These are phyloP conservation scores for Hemiscyllium ocellatum DNA, from an alignment of 2,113 vertebrate genomes.

Conservation along the genomic window DNA sequence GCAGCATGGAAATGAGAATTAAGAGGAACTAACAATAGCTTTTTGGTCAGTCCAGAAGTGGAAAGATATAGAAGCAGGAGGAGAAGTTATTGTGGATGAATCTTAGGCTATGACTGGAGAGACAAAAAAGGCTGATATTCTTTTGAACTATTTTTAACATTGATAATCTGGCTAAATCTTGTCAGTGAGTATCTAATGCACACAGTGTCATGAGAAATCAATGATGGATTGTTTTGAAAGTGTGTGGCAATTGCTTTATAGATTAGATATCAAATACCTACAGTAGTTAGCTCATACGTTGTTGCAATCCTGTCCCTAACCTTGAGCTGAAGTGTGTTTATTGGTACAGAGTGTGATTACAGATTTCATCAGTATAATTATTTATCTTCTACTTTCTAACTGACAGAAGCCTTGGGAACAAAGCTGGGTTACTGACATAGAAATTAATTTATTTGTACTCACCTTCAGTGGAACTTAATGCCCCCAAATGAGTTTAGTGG, in stretches of 20 bases:
- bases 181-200: background rate
- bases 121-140: background rate
- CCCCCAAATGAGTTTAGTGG: background rate
- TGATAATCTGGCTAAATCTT: background rate
- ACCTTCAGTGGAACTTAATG: background rate
- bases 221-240: background rate
- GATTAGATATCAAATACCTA: slow-evolving; percentile 18
- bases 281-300: background rate
- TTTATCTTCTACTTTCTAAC: slow-evolving; percentile 9
- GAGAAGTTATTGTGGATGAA: background rate
- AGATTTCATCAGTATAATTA: background rate
- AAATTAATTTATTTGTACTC: background rate
- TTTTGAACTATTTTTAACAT: background rate
- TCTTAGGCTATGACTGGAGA: background rate
- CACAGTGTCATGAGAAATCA: background rate
- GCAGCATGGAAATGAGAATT: background rate
- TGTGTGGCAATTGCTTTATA: slow-evolving; percentile 17
- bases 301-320: slow-evolving; percentile 16
- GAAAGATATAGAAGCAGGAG: background rate
- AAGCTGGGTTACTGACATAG: background rate
- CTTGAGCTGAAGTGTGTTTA: slow-evolving; percentile 28
- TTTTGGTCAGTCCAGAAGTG: background rate
- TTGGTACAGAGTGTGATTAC: background rate
- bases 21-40: background rate
- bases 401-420: background rate